Evolutionary conservation across 2,888 invertebrate genomes (phyloP).

Genomic region (Reticulitermes lucifugus): DNA sequence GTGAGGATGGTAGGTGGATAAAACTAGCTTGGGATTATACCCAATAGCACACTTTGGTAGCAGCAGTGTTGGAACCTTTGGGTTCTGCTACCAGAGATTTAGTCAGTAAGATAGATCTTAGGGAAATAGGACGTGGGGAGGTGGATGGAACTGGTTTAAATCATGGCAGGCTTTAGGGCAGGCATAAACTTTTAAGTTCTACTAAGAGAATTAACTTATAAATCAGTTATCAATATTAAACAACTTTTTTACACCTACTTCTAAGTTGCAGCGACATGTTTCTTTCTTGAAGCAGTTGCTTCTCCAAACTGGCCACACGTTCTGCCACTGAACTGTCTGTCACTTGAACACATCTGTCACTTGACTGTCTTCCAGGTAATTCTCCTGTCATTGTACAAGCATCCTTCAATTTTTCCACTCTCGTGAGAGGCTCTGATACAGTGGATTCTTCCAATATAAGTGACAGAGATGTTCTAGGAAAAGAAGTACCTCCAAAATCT

Average conservation of each 20-base stretch:
- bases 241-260: background rate
- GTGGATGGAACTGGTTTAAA: too few species aligned
- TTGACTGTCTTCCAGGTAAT: background rate
- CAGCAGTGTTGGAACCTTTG: too few species aligned
- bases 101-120: too few species aligned
- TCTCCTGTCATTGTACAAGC: background rate
- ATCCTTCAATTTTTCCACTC: background rate
- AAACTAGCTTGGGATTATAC: too few species aligned
- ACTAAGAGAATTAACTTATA: too few species aligned
- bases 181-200: too few species aligned
- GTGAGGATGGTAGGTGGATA: too few species aligned
- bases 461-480: background rate
- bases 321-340: background rate
- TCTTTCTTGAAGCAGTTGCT: background rate
- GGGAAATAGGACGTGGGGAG: too few species aligned
- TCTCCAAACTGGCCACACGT: background rate
- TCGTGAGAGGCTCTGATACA: background rate
- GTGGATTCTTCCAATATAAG: background rate
- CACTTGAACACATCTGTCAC: background rate
- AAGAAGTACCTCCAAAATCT: background rate
- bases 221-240: background rate
- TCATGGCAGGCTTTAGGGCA: too few species aligned
- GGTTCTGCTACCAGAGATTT: too few species aligned
- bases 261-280: conserved; percentile 1
- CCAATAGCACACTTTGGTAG: too few species aligned